Conservation (phyloP, 2,888 invertebrate species). For the Labia minor region DNA sequence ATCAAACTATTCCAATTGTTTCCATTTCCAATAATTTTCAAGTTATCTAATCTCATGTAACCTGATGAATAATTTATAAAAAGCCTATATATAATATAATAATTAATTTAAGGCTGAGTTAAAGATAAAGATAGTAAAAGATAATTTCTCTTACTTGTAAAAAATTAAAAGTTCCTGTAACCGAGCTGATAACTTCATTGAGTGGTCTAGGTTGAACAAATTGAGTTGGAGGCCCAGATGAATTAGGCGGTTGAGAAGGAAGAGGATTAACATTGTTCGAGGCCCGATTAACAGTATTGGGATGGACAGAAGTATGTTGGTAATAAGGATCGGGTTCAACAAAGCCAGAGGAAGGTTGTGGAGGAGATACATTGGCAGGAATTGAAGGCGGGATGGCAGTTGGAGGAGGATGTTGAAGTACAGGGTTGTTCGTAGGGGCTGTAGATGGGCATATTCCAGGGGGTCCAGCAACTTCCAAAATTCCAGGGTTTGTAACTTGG, state of each 20-base stretch:
- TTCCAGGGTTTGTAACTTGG: constrained; percentile 31
- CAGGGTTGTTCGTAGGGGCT: background rate
- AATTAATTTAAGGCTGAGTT: no score
- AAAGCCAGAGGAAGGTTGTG: background rate
- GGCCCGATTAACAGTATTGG: constrained; percentile 15
- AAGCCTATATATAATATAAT: no score
- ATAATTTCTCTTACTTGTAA: constrained; percentile 26
- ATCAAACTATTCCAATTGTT: no score
- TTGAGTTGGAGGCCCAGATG: constrained; percentile 17
- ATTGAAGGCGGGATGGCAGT: constrained; percentile 23
- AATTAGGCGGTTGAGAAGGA: constrained; percentile 15
- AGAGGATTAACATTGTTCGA: constrained; percentile 15
- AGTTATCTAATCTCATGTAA: no score
- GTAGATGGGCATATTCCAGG: constrained; percentile 31
- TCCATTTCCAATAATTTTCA: no score
- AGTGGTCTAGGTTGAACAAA: constrained; percentile 30
- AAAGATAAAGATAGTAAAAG: no score
- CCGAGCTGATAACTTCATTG: constrained; percentile 26
- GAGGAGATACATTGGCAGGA: background rate
- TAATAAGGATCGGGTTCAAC: background rate
- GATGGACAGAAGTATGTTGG: constrained; percentile 33
- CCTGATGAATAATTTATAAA: no score
- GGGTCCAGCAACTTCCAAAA: constrained; percentile 32
- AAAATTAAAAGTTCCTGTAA: constrained; percentile 26
- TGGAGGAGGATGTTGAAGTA: constrained; percentile 27